These are phyloP conservation scores for Maconellicoccus hirsutus DNA, from an alignment of 1,140 invertebrate species.

Conservation along the genomic window DNA sequence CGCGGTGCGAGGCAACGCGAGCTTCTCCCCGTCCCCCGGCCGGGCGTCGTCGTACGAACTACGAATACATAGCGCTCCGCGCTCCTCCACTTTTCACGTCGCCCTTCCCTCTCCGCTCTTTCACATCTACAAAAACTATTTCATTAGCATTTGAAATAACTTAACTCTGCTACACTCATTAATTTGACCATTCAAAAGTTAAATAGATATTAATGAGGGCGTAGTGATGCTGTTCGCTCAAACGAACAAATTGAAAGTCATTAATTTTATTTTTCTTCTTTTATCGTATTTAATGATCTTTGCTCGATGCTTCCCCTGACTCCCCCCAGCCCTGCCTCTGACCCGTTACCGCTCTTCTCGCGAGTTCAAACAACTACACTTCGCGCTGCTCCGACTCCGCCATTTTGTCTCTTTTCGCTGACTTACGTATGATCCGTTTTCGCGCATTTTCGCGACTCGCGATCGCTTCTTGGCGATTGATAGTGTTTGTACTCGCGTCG, in stretches of 20 bases:
- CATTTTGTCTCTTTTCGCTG: too few species aligned
- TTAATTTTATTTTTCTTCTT: conserved; percentile 18
- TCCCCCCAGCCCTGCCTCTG: not conserved
- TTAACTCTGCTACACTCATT: conserved; percentile 18
- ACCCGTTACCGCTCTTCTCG: too few species aligned
- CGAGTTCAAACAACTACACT: too few species aligned
- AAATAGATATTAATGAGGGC: conserved; percentile 22
- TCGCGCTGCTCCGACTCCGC: too few species aligned
- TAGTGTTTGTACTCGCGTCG: too few species aligned
- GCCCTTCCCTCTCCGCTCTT: not conserved
- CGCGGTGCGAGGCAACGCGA: too few species aligned
- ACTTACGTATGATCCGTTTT: too few species aligned
- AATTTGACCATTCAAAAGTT: conserved; percentile 22
- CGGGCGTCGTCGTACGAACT: too few species aligned
- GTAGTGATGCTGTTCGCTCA: conserved; percentile 15
- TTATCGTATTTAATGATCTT: conserved; percentile 20
- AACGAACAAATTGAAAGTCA: conserved; percentile 22
- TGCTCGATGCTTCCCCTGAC: not conserved
- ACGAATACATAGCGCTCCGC: too few species aligned
- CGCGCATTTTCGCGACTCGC: too few species aligned
- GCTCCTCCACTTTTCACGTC: not conserved
- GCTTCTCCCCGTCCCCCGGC: too few species aligned
- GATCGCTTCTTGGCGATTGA: too few species aligned
- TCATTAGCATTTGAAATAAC: conserved; percentile 21
- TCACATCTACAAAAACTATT: not conserved